Percentiles rank a stretch among this genome's conserved stretches.
Evolutionary conservation across 2,888 invertebrate genomes (phyloP).

Genomic region (Xanthia togata): DNA sequence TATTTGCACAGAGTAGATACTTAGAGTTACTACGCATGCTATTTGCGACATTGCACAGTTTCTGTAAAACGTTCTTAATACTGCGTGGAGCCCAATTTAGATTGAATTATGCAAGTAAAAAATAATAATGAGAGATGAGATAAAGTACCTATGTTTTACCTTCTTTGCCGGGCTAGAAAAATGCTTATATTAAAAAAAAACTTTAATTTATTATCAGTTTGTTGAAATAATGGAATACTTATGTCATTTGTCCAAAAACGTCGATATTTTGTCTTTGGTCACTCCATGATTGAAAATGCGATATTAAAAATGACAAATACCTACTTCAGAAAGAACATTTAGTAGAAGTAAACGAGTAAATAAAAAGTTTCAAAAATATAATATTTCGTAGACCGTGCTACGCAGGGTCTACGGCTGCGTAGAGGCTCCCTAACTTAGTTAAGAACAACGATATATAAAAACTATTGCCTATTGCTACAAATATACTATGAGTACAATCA

Average conservation of each 20-base stretch:
- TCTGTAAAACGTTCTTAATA: neutral
- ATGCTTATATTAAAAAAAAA: neutral
- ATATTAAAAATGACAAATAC: neutral
- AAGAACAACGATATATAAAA: neutral
- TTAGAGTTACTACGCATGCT: too few species aligned
- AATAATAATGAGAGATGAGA: neutral
- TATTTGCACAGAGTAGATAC: too few species aligned
- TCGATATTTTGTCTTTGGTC: neutral
- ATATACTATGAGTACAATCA: neutral
- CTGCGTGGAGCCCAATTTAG: neutral
- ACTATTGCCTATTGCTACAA: neutral
- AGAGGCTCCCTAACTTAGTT: neutral
- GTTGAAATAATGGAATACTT: too few species aligned
- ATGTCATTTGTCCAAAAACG: neutral
- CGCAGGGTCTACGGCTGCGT: constrained; percentile 35
- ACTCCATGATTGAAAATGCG: neutral
- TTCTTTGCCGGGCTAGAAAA: neutral
- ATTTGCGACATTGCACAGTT: too few species aligned
- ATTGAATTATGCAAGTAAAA: neutral
- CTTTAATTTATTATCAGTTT: neutral
- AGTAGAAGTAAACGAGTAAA: neutral
- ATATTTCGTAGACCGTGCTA: constrained; percentile 40
- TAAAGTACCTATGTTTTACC: neutral
- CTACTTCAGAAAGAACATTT: neutral
- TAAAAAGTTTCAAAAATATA: neutral